Evolutionary conservation across 2,888 invertebrate species (phyloP).

Genomic region (Hecatera dysodea): DNA sequence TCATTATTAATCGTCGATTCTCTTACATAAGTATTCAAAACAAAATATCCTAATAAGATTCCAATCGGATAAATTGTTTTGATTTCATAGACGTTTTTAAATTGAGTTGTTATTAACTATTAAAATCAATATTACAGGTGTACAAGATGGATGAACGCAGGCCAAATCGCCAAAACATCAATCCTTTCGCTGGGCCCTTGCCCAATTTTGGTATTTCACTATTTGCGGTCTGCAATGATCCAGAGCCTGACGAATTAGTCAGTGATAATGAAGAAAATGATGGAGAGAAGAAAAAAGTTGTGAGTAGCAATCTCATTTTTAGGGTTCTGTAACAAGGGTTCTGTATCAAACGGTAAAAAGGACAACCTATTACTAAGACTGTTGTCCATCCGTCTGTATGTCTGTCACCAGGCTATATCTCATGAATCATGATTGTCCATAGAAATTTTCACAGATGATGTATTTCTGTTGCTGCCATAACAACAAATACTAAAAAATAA

Average conservation of each 20-base stretch:
- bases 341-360: no score
- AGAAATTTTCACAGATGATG: no score
- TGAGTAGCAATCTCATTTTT: conserved; percentile 10
- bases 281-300: neutral
- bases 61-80: conserved; percentile 13
- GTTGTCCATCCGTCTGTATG: no score
- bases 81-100: neutral
- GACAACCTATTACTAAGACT: no score
- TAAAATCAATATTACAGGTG: neutral
- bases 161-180: neutral
- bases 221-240: neutral
- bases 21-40: neutral
- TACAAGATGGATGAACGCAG: conserved; percentile 18
- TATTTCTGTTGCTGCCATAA: no score
- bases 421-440: no score
- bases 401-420: no score
- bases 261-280: neutral
- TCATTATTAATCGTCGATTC: neutral
- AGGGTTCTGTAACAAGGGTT: no score
- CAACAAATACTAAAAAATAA: no score
- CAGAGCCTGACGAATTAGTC: neutral
- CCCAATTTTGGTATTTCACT: neutral
- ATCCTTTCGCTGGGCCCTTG: neutral
- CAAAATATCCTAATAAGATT: neutral
- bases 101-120: fast-evolving